phyloP scores from a whole-genome alignment of 2,888 invertebrate genomes.

The Hyalella azteca region DNA sequence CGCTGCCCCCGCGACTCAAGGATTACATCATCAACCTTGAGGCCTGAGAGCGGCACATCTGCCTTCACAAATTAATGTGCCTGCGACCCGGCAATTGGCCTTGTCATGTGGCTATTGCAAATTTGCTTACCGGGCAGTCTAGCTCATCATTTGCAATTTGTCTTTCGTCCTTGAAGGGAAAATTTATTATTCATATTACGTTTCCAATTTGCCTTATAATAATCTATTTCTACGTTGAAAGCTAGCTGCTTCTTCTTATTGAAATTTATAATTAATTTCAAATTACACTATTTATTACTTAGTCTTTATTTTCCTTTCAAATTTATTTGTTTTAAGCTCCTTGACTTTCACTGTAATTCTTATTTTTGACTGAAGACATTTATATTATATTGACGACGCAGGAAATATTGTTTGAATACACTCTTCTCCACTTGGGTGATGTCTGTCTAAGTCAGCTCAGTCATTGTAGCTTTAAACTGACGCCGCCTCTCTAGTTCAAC shows the following conservation, averaged over 20 bases:
- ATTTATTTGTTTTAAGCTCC: background rate
- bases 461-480: background rate
- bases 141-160: background rate
- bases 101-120: background rate
- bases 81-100: background rate
- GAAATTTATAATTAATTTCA: too few relatives aligned
- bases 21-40: conserved; percentile 73
- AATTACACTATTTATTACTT: too few relatives aligned
- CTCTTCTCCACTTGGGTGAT: background rate
- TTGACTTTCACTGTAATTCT: background rate
- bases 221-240: too few relatives aligned
- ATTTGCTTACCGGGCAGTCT: background rate
- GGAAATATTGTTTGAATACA: background rate
- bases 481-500: background rate
- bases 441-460: background rate
- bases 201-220: background rate
- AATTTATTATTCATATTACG: background rate
- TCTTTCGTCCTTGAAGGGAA: background rate
- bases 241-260: too few relatives aligned
- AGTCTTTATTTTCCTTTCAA: background rate
- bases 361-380: background rate
- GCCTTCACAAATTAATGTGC: background rate
- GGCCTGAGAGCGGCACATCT: background rate
- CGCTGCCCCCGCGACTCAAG: conserved; percentile 72
- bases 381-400: background rate